These are phyloP conservation scores for Hydractinia symbiolongicarpus DNA, from an alignment of 30 jellyfish, hydroid and myxozoan genomes.

Conservation along the genomic window DNA sequence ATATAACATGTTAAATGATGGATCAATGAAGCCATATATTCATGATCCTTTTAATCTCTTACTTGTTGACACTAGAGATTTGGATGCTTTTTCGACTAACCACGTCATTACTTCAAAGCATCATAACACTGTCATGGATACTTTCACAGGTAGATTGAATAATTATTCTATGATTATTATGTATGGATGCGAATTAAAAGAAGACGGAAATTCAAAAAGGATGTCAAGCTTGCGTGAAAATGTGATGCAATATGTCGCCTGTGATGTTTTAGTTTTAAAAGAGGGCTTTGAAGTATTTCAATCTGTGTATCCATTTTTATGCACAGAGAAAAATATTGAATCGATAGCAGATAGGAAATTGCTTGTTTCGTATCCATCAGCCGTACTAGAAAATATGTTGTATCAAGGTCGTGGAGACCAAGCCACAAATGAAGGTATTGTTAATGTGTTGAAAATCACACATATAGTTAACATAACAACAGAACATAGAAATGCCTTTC, in stretches of 20 bases:
- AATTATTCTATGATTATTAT: slow-evolving; percentile 30
- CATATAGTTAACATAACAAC: slow-evolving; percentile 60
- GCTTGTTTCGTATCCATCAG: slow-evolving; percentile 64
- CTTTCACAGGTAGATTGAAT: slow-evolving; percentile 37
- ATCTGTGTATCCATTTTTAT: slow-evolving; percentile 55
- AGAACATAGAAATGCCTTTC: slow-evolving; percentile 67
- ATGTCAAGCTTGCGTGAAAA: slow-evolving; percentile 25
- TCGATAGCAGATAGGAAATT: slow-evolving; percentile 52
- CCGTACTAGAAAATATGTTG: slow-evolving; percentile 38
- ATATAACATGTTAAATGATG: slow-evolving; percentile 65
- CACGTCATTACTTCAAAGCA: slow-evolving; percentile 71
- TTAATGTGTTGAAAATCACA: slow-evolving; percentile 52
- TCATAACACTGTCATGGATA: slow-evolving; percentile 9
- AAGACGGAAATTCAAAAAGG: not conserved
- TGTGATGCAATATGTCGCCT: slow-evolving; percentile 40
- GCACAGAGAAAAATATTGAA: slow-evolving; percentile 39
- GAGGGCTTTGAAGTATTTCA: slow-evolving; percentile 45
- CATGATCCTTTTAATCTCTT: slow-evolving; percentile 59
- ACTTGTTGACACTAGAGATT: slow-evolving; percentile 51
- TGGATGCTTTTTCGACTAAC: slow-evolving; percentile 2
- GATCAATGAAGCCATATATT: slow-evolving; percentile 49
- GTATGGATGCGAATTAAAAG: slow-evolving; percentile 33
- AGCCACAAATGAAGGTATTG: slow-evolving; percentile 47
- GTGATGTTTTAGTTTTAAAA: slow-evolving; percentile 54
- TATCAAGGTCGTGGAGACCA: slow-evolving; percentile 93